phyloP scores from a whole-genome alignment of 2,797 vertebrate species.

The Prunella strophiata region DNA sequence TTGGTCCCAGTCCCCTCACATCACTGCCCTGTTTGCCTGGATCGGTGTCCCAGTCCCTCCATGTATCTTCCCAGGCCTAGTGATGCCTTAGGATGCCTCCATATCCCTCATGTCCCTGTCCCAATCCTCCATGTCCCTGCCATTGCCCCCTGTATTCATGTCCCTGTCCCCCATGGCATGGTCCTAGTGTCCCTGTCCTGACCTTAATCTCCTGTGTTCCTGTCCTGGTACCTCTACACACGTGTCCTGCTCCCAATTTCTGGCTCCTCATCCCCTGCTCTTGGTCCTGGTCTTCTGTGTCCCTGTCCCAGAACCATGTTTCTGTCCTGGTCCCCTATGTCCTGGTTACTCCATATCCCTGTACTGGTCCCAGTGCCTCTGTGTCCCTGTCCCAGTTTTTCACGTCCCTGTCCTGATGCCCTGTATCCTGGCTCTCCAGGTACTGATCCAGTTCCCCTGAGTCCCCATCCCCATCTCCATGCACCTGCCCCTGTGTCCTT shows the following conservation, averaged over 20 bases:
- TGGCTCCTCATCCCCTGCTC: background rate
- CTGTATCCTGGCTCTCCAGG: background rate
- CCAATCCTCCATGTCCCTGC: background rate
- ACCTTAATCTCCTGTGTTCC: background rate
- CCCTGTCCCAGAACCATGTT: background rate
- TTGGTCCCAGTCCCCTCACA: background rate
- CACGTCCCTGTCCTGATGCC: no score
- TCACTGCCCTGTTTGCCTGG: background rate
- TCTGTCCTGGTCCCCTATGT: background rate
- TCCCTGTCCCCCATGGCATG: fast-evolving
- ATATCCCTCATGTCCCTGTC: background rate
- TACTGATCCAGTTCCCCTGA: background rate
- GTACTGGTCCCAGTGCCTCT: background rate
- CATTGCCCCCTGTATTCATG: background rate
- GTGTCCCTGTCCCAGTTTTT: background rate
- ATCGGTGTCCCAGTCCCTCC: background rate
- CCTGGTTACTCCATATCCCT: background rate
- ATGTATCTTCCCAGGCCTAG: background rate
- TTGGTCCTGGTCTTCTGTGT: background rate
- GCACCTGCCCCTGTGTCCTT: background rate
- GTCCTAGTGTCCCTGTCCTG: background rate
- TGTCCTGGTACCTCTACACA: background rate
- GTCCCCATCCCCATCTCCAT: no score
- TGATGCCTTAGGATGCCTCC: background rate
- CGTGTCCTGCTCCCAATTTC: background rate